phyloP scores from a whole-genome alignment of 2,797 vertebrate genomes.

The Apogon hyalosoma region DNA sequence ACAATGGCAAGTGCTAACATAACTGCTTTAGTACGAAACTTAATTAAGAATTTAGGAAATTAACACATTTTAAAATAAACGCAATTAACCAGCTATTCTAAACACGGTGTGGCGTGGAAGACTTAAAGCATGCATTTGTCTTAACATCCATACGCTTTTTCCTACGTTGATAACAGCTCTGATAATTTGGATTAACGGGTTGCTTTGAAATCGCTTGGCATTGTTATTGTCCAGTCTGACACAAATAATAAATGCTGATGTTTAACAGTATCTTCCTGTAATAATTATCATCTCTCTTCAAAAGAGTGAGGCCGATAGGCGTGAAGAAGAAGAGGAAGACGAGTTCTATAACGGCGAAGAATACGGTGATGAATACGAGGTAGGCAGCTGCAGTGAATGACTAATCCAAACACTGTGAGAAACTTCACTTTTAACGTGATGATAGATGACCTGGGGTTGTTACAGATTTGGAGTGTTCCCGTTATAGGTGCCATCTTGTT shows the following conservation, averaged over 20 bases:
- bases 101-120: constrained; percentile 6
- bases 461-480: constrained; percentile 24
- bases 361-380: constrained; percentile 80
- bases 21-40: constrained; percentile 14
- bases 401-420: constrained; percentile 39
- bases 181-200: constrained; percentile 19
- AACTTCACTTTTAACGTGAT: constrained; percentile 38
- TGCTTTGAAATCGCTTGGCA: constrained; percentile 42
- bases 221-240: constrained; percentile 22
- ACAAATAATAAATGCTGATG: constrained; percentile 10
- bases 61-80: constrained; percentile 24
- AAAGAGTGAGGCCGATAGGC: constrained; percentile 60
- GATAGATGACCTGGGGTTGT: constrained; percentile 34
- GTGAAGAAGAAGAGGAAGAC: constrained; percentile 56
- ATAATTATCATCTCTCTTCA: constrained; percentile 32
- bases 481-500: constrained; percentile 34
- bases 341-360: constrained; percentile 67
- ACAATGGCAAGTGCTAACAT: constrained; percentile 37
- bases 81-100: constrained; percentile 9
- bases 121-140: constrained; percentile 63
- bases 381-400: constrained; percentile 58
- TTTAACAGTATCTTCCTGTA: constrained; percentile 16
- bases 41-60: constrained; percentile 9
- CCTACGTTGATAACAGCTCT: constrained; percentile 21
- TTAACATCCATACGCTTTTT: constrained; percentile 29